Base-by-base conservation (phyloP, 2,888 invertebrate species). In the Meganola albula region DNA sequence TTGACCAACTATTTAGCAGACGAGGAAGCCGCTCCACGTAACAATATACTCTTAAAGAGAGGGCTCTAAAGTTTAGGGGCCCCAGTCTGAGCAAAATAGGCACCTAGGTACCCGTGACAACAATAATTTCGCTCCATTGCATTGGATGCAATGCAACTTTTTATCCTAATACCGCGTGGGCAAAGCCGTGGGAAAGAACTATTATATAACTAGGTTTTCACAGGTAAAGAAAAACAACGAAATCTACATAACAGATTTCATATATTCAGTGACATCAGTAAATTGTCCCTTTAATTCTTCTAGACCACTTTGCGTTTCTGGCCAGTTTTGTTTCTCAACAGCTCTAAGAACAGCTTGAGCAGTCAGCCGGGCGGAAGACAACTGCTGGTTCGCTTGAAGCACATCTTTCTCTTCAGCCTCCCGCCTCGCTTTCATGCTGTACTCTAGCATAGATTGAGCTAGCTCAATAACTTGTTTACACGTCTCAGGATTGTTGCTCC, bases 401-500 rank as follows among this genome's bases (percentile, higher is more conserved):
- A 80, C 82, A 10, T 88, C 88, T 6, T 77, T 79, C 2, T 80
- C 80, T 4, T 71, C 69, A 1, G 80, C 71, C 5, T 82, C 80
- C 24, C 82, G 70, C 1, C 76, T 64, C 1, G 90, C 89, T 38
- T 86, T 84, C 21, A 90, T 56, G 37, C 90, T 89, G 13, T 79
- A 74, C 40, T 90, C 87, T 8, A 90, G 87, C 10, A 93, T 71
- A 28, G 87, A 80, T 10, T 75, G 67, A 22, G 91, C 90, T 5
- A 93, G 64, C 30, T 88, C 73, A 8, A 93, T 68, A 0, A 93
- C 90, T 59, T 90, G 88, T 37, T 87, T 72, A 53, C 91, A 90
- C 3, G 87, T 83, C 0, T 85, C 82, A 0, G 88, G 84, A 46
- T 88, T 87, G 37, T 87, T 87, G 1, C 87, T 71, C 90, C 91